Evolutionary conservation across 2,888 invertebrate species (phyloP).

Genomic region (Drosophila paranaensis): DNA sequence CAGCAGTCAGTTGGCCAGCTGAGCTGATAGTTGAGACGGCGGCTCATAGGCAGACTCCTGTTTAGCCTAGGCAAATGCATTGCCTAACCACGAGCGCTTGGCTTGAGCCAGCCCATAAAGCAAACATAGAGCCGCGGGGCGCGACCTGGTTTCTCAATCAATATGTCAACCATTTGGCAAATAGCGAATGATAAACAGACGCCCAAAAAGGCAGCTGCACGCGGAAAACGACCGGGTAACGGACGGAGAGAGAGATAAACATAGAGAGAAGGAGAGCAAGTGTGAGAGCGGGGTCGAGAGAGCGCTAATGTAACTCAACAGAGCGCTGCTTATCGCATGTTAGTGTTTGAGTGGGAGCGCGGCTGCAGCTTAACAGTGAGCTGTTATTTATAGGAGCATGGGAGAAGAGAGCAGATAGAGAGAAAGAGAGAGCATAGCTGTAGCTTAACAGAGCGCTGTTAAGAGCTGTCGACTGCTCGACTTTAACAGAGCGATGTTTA

Average conservation of each 20-base stretch:
- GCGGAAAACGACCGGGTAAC: conserved; percentile 58
- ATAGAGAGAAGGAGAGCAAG: not conserved
- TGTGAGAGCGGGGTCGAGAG: not conserved
- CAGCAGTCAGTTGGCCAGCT: not conserved
- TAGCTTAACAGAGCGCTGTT: conserved; percentile 6
- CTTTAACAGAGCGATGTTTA: conserved; percentile 20
- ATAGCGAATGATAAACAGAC: conserved; percentile 44
- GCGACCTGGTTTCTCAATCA: conserved; percentile 58
- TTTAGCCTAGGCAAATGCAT: conserved; percentile 30
- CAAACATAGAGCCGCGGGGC: conserved; percentile 25
- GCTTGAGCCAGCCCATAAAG: conserved; percentile 7
- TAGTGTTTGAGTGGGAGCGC: not conserved
- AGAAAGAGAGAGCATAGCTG: not conserved
- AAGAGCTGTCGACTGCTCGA: no score
- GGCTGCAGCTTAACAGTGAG: no score
- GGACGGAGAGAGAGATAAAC: not conserved
- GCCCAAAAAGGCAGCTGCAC: conserved; percentile 43
- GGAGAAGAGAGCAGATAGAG: no score
- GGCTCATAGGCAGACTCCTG: conserved; percentile 11
- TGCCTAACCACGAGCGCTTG: conserved; percentile 1
- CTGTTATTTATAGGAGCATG: not conserved
- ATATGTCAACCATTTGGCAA: conserved; percentile 56
- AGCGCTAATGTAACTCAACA: conserved; percentile 20
- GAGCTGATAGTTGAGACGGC: not conserved
- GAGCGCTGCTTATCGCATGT: conserved; percentile 14